Base-by-base conservation (phyloP, 35 echinoderm and acorn worm species). In the Ophioderma brevispina region DNA sequence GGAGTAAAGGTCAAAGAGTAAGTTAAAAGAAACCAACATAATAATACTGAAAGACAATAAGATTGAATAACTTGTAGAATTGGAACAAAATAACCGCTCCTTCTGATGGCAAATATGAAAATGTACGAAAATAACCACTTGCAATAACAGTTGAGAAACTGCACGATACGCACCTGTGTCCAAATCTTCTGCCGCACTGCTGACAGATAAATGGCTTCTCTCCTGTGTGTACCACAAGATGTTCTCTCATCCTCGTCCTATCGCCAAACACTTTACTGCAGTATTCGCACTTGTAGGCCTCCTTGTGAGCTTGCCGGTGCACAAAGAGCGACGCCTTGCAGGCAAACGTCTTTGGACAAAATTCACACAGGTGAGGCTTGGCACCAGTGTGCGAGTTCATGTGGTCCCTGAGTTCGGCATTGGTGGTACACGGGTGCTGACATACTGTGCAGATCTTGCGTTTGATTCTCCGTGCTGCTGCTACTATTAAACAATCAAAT, bases 241-340 rank as follows among this genome's bases (percentile, higher is more conserved):
- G 59, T 70, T 70, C 59, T 25, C n/a, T 70, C 59, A 70, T 70
- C 23, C 59, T 70, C 10, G 59, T 70, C 59, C 59, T 70, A 70
- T 70, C 59, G n/a, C 59, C 59, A 70, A 70, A 70, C n/a, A 70
- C 59, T 70, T 70, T 70, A 2, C n/a, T 70, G 28, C 59, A 70
- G n/a, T 70, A 70, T 30, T 70, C 59, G 23, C 59, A 70, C 28
- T 25, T 8, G 23, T 70, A 70, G 5, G 59, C 59, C 59, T 70
- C 59, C n/a, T 30, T 70, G 59, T 70, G 59, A 13, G 59, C 59
- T 25, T 70, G 59, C 59, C 59, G 59, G n/a, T 70, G 59, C 6
- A 70, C 59, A 70, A 70, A 70, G 1, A 70, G 28, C 23, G 59
- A 70, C 4, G 59, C 59, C 28, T 70, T 70, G 23, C 59, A 70